Conservation (phyloP, 2,113 vertebrate genomes). For the Daphoenositta chrysoptera region DNA sequence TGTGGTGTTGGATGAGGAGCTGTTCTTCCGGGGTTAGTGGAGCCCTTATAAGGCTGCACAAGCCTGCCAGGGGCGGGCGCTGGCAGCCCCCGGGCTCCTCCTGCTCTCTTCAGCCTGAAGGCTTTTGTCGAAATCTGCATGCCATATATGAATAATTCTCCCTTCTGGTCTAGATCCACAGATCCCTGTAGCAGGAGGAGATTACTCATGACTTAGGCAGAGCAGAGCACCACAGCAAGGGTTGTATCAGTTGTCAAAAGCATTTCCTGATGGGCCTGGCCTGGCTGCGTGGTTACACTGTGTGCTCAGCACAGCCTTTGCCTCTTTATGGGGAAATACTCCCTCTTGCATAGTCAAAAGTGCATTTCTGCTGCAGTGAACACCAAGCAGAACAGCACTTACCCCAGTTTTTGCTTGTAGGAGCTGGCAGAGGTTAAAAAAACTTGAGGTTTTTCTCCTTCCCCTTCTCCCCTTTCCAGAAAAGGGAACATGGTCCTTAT, state of each 20-base stretch:
- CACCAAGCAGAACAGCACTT: neutral
- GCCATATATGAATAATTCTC: constrained; percentile 49
- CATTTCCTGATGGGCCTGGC: neutral
- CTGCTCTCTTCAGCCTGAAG: neutral
- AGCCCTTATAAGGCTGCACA: constrained; percentile 43
- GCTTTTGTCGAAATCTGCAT: neutral
- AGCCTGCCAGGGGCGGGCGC: neutral
- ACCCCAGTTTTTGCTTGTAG: fast-evolving
- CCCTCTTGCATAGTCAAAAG: neutral
- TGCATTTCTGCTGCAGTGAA: neutral
- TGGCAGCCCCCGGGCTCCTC: neutral
- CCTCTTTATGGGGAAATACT: neutral
- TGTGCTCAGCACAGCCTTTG: neutral
- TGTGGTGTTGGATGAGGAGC: neutral
- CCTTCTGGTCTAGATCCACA: neutral
- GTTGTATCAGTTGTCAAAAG: neutral
- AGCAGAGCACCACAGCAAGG: neutral
- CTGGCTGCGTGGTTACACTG: neutral
- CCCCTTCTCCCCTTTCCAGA: neutral
- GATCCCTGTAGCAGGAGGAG: neutral
- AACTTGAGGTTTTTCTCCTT: neutral
- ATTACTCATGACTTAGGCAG: neutral
- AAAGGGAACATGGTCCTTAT: neutral
- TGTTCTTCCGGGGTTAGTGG: neutral
- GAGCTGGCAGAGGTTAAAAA: neutral